Evolutionary conservation across 2,888 invertebrate species (phyloP).

Genomic region (Erebia aethiops): DNA sequence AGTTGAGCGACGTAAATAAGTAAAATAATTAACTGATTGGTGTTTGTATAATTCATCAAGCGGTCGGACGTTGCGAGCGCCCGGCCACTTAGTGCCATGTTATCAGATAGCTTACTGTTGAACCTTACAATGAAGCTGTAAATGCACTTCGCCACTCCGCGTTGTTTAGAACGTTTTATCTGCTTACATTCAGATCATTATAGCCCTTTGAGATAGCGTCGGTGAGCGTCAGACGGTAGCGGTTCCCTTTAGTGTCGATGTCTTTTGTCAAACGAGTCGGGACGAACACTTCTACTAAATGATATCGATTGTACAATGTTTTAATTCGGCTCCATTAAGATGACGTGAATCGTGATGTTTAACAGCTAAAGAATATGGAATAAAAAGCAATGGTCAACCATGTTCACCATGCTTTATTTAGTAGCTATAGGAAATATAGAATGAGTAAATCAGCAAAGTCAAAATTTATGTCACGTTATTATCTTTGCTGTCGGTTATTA

Average conservation of each 20-base stretch:
- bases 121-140: slow-evolving; percentile 69
- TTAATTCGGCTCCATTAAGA: slow-evolving; percentile 13
- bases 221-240: slow-evolving; percentile 11
- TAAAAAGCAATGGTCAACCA: neutral
- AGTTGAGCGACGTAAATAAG: slow-evolving; percentile 80
- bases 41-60: slow-evolving; percentile 82
- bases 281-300: slow-evolving; percentile 14
- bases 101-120: slow-evolving; percentile 69
- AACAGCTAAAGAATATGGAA: slow-evolving; percentile 18
- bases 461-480: neutral
- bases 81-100: slow-evolving; percentile 70
- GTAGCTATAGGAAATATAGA: neutral
- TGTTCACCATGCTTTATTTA: no score
- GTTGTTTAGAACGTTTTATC: slow-evolving; percentile 32
- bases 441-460: neutral
- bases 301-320: slow-evolving; percentile 19
- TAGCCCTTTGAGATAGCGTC: slow-evolving; percentile 24
- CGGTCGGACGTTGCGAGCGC: slow-evolving; percentile 60
- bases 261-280: slow-evolving; percentile 21
- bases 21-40: slow-evolving; percentile 82
- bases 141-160: slow-evolving; percentile 67
- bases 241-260: slow-evolving; percentile 22
- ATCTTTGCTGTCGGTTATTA: neutral
- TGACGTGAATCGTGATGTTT: slow-evolving; percentile 29
- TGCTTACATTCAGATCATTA: slow-evolving; percentile 32